Percentiles rank a stretch among this genome's conserved stretches.
Conservation (phyloP, 2,888 invertebrate species). For the Nephrotoma flavescens region DNA sequence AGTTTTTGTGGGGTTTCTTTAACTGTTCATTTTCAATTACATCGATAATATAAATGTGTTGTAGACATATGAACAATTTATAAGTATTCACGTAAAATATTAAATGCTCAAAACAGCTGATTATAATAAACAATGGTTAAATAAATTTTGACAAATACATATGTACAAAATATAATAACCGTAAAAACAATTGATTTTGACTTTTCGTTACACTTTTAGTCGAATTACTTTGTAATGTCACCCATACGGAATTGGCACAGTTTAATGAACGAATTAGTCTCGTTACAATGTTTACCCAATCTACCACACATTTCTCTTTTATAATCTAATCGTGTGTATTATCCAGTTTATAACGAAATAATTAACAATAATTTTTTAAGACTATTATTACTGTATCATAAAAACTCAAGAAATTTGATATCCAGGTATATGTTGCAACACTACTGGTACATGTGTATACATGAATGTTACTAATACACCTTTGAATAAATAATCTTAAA, state of each 20-base stretch:
- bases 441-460: too few species aligned
- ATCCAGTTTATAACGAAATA: background rate
- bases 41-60: background rate
- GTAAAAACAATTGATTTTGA: background rate
- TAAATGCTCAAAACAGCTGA: background rate
- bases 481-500: background rate
- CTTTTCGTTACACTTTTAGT: too few species aligned
- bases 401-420: background rate
- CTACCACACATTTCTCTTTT: background rate
- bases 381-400: background rate
- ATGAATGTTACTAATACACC: background rate
- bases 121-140: background rate
- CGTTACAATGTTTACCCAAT: background rate
- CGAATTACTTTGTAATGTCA: too few species aligned
- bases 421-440: too few species aligned
- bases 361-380: background rate
- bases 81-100: background rate
- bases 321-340: background rate
- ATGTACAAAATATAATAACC: background rate
- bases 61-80: background rate
- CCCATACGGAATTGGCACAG: background rate
- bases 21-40: background rate
- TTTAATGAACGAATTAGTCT: background rate
- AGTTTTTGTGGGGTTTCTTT: background rate
- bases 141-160: background rate